Evolutionary conservation across 2,888 invertebrate species (phyloP), one percentile per base, ranked within the genome.

Genomic region (Protonemura montana): DNA sequence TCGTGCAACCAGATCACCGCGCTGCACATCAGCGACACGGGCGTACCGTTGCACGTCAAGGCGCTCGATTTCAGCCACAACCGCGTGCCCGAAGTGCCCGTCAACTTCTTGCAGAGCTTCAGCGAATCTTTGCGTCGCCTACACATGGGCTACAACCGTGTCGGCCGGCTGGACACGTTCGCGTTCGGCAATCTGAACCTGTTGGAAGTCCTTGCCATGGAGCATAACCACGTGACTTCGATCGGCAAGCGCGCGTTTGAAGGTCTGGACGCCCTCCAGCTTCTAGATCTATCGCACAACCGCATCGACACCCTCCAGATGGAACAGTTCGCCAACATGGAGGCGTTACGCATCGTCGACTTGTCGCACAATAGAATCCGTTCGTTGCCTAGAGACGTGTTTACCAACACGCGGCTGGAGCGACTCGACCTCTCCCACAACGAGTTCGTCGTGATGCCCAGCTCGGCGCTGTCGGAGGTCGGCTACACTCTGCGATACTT

Each of bases 391-490:
- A 93, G 95, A 86, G 96, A 96, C 88, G 94, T 96, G 6, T 96
- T 97, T 90, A 94, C 95, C 90, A 96, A 95, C 88, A 97, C 97
- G 0, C 94, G 95, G 26, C 92, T 97, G 85, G 97, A 97, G 90
- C 95, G 95, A 90, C 92, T 98, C 85, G 96, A 97, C 90, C 93
- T 98, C 88, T 95, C 96, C 88, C 93, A 93, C 88, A 97, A 97
- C 90, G 95, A 95, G 88, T 94, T 97, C 89, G 94, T 95, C 1
- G 93, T 95, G n/a, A 95, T 97, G 90, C 97, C 97, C 0, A 95
- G 95, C 41, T 93, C 94, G 29, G 95, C 96, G 27, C 93, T 97
- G 87, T 94, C 95, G 0, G 96, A 96, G 90, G 94, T 97, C 28
- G 96, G 96, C 3, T 94, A 95, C 89, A 96, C 97, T 0, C 91